Base-by-base conservation (phyloP, 2,888 invertebrate genomes). In the Chouioia cunea region DNA sequence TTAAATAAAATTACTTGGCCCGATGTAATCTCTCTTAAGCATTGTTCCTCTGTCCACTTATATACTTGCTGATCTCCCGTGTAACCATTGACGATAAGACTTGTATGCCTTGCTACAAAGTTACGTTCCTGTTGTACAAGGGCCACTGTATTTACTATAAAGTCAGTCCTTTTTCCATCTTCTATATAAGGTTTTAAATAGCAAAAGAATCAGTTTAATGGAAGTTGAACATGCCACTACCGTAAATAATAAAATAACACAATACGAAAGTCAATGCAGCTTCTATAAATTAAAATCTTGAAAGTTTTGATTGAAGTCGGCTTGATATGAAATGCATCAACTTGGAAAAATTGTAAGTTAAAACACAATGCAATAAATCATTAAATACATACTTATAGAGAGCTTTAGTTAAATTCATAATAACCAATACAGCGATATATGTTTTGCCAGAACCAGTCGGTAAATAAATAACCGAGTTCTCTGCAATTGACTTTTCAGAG, bases 381-480 rank as follows among this genome's bases (percentile, higher is more conserved):
- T 63, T 43, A 47, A 22, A 52, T 16, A 74, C 77, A 36, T 86
- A 90, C 83, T 85, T 85, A 66, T 87, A 84, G 1, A 91, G 79
- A 54, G 86, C 85, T 4, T 86, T 79, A 63, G 89, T 87, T 60
- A 90, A 87, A 76, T 89, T 87, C 79, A 91, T 91, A 15, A 94
- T 90, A 1, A 95, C 86, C 84, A 92, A 88, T 1, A 95, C 89
- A 0, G 97, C 95, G 76, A 99, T 95, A 79, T 91, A 97, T 0
- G 97, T 97, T 87, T 99, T 98, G 0, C 98, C 98, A 0, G 94
- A 89, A 0, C 97, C 97, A 52, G 98, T 97, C 0, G 97, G 97
- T 68, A 99, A 87, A 85, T 94, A 97, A 44, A 98, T 91, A 15
- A 99, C 96, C 0, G 92, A 92, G 86, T 99, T 99, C 68, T 90